Conservation (phyloP, 1,140 invertebrate species). For the Laodelphax striatellus region DNA sequence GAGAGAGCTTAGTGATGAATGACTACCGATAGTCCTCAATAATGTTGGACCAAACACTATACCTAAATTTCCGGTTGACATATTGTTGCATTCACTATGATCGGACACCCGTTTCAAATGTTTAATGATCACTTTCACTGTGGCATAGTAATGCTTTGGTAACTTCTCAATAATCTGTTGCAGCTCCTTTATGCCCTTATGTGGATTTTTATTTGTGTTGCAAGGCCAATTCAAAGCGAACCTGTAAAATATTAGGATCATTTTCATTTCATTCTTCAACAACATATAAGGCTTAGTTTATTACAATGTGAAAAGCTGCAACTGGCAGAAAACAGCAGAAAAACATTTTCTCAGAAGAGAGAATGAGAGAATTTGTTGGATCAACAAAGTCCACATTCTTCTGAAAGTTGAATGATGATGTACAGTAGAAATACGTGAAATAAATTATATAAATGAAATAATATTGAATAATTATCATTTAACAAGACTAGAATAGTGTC, state of each 20-base stretch:
- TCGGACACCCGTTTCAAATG: neutral
- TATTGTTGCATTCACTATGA: neutral
- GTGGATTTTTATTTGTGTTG: neutral
- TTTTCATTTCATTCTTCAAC: neutral
- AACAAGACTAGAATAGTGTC: no score
- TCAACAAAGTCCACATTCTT: no score
- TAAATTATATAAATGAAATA: no score
- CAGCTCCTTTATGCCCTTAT: neutral
- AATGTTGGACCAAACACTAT: neutral
- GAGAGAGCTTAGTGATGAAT: neutral
- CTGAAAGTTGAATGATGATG: no score
- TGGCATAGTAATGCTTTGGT: neutral
- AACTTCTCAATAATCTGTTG: neutral
- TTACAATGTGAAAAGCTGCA: no score
- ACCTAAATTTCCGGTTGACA: neutral
- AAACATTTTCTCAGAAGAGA: no score
- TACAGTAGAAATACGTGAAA: no score
- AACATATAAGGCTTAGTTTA: neutral
- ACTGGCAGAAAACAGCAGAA: no score
- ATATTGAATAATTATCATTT: no score
- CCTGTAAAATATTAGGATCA: neutral
- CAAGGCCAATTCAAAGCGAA: neutral
- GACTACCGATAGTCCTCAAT: neutral
- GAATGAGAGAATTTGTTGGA: no score
- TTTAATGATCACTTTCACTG: neutral